These are phyloP conservation scores for Caradrina clavipalpis DNA, from an alignment of 2,888 invertebrate genomes.

Conservation along the genomic window DNA sequence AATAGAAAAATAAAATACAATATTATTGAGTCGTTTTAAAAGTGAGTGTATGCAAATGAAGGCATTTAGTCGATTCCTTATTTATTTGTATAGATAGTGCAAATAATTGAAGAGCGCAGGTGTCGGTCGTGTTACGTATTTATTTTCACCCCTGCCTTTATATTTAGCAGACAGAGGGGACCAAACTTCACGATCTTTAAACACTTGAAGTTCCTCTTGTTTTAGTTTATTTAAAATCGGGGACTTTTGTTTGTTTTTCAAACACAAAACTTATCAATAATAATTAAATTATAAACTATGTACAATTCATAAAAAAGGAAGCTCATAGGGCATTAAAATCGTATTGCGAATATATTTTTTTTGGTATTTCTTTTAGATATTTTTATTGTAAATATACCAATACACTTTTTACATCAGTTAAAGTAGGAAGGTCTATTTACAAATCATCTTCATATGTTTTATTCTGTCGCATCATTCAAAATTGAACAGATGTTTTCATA, in stretches of 20 bases:
- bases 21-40: conserved; percentile 40
- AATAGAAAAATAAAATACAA: conserved; percentile 31
- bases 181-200: background rate
- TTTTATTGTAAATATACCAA: background rate
- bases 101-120: conserved; percentile 49
- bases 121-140: conserved; percentile 17
- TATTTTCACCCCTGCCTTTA: conserved; percentile 22
- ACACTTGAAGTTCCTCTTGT: background rate
- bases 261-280: too few relatives aligned
- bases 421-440: background rate
- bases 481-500: too few relatives aligned
- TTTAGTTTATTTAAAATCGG: background rate
- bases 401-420: background rate
- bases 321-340: too few relatives aligned
- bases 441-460: background rate
- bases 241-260: too few relatives aligned
- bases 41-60: conserved; percentile 57
- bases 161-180: background rate
- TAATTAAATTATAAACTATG: too few relatives aligned
- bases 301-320: too few relatives aligned
- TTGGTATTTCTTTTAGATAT: too few relatives aligned
- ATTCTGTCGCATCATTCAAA: too few relatives aligned
- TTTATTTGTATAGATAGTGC: conserved; percentile 51
- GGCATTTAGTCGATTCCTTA: conserved; percentile 30
- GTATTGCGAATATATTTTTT: background rate